These are phyloP conservation scores for Rhincodon typus DNA, from an alignment of 2,797 vertebrate genomes.

Conservation along the genomic window DNA sequence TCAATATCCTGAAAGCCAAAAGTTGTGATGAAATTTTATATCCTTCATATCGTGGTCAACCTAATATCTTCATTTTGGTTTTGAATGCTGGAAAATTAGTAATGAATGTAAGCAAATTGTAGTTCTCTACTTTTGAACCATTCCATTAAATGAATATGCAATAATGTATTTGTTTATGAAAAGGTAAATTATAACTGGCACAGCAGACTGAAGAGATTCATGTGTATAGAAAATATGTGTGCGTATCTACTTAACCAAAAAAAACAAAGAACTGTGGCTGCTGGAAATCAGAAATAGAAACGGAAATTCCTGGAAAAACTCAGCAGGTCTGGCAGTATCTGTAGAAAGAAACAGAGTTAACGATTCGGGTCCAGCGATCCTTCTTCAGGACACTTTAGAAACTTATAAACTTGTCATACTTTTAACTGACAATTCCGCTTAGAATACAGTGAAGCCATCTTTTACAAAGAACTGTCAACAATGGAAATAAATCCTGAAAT, in stretches of 20 bases:
- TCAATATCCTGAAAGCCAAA: not conserved
- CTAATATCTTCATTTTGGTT: not conserved
- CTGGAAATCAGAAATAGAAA: no score
- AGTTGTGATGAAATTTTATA: not conserved
- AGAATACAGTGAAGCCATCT: not conserved
- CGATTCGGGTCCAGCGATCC: no score
- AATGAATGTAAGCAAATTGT: not conserved
- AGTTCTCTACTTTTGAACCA: not conserved
- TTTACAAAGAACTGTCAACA: not conserved
- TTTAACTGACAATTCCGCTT: not conserved
- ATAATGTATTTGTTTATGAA: not conserved
- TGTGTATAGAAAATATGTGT: not conserved
- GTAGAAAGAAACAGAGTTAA: no score
- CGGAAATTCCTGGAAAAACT: no score
- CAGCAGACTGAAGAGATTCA: not conserved
- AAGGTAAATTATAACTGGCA: not conserved
- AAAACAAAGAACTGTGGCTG: no score
- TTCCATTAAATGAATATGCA: not conserved
- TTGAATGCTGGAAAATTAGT: not conserved
- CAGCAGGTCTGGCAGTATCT: no score
- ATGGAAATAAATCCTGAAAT: not conserved
- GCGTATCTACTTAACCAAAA: no score
- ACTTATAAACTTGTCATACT: not conserved
- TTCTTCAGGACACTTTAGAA: no score
- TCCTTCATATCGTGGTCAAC: not conserved